Conservation (phyloP, 2,113 vertebrate genomes). For the Rousettus leschenaultii region DNA sequence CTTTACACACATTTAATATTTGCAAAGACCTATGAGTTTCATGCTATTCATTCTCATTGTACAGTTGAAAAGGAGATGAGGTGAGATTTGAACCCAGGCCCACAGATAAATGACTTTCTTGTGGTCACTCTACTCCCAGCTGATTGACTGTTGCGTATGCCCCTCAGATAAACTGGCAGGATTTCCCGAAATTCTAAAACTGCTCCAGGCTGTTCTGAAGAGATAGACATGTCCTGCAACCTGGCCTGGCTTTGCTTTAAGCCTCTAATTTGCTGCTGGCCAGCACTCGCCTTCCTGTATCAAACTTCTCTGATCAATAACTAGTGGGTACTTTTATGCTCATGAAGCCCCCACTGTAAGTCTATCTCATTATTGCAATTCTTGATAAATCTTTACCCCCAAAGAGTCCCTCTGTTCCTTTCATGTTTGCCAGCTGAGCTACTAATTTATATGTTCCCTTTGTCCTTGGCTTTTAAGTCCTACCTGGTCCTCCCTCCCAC, state of each 20-base stretch:
- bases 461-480: slow-evolving; percentile 48
- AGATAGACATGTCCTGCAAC: not conserved
- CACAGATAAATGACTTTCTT: not conserved
- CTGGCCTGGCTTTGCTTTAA: slow-evolving; percentile 13
- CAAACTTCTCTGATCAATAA: slow-evolving; percentile 45
- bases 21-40: not conserved
- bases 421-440: slow-evolving; percentile 44
- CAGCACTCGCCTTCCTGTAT: not conserved
- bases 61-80: not conserved
- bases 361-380: slow-evolving; percentile 16
- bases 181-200: slow-evolving; percentile 43
- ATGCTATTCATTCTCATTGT: not conserved
- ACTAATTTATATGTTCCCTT: slow-evolving; percentile 33
- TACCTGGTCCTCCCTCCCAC: slow-evolving; percentile 1
- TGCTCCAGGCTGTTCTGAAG: not conserved
- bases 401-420: slow-evolving; percentile 16
- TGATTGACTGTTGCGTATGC: not conserved
- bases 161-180: not conserved
- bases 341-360: not conserved
- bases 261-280: slow-evolving; percentile 48
- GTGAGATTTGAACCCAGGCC: not conserved
- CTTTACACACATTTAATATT: not conserved
- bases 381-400: not conserved
- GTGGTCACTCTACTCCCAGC: not conserved
- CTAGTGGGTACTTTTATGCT: slow-evolving; percentile 5